Evolutionary conservation across 1,140 invertebrate species (phyloP), one percentile per base, ranked within the genome.

Genomic region (roundworm (Caenorhabditis elegans)): DNA sequence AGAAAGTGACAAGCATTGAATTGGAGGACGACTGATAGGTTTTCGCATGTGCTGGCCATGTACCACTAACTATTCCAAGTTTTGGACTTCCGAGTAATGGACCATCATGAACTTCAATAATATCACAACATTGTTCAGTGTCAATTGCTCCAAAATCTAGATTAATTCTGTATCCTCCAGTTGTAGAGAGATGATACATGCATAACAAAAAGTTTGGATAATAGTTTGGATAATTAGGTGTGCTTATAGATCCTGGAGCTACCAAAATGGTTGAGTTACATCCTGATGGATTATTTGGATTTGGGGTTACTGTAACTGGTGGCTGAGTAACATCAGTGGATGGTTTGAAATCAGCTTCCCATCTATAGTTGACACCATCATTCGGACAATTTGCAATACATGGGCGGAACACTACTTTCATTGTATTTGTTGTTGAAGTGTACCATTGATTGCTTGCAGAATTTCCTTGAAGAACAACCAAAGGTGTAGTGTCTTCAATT

Each of bases 221-320:
- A 11, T 39, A 70, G 1, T 43, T 5, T 43, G 60, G 60, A 43
- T 70, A 70, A 22, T 39, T 39, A 39, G 60, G 60, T 11, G 60
- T 39, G 4, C 34, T 39, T 5, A 70, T 39, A 26, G 36, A 70
- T 70, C 60, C 60, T 39, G 60, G 60, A 22, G 60, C 26, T 2
- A 39, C 34, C 13, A 70, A n/a, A 36, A 70, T 39, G 5, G 60
- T 70, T 19, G 60, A 39, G 17, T 70, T 70, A 13, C 60, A 70
- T 70, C 60, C 60, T 11, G 60, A 70, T 39, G 60, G 60, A 22
- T 70, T 70, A 13, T 70, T 70, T 39, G 60, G 60, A 19, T 70
- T 70, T 36, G 60, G 60, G 17, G 60, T 70, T 4, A 70, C 34
- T 39, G 34, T 70, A 39, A 70, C 60, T 22, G 34, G 60, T 22